These are phyloP conservation scores for Pterobdella sp. DNA, from an alignment of 2,888 invertebrate species.

Conservation along the genomic window DNA sequence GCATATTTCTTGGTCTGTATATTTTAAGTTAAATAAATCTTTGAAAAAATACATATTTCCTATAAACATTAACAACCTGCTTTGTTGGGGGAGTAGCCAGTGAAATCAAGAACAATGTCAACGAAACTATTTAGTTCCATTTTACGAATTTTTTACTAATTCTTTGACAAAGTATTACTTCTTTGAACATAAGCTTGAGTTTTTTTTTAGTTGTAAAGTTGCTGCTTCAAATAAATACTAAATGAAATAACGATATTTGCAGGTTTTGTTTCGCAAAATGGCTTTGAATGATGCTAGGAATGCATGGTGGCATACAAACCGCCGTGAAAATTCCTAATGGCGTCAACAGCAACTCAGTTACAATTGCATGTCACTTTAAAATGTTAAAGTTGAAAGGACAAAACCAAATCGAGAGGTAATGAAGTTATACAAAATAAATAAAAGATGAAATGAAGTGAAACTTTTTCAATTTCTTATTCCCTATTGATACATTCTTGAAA, in stretches of 20 bases:
- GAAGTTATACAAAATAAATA: not conserved
- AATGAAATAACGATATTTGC: not conserved
- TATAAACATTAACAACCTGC: not conserved
- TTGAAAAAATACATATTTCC: not conserved
- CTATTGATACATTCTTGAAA: not conserved
- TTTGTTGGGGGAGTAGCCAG: not conserved
- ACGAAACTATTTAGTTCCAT: not conserved
- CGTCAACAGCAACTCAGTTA: not conserved
- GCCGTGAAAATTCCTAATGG: not conserved
- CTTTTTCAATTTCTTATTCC: not conserved
- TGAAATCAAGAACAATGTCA: not conserved
- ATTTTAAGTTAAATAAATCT: too few species aligned
- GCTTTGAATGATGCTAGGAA: slow-evolving; percentile 7
- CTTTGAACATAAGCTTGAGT: not conserved
- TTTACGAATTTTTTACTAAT: not conserved
- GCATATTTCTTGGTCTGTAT: not conserved
- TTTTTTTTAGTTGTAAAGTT: not conserved
- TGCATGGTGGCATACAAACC: slow-evolving; percentile 2
- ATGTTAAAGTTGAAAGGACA: not conserved
- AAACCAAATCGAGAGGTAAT: not conserved
- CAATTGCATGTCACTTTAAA: not conserved
- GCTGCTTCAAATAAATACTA: not conserved
- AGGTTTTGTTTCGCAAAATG: not conserved
- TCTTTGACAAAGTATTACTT: not conserved
- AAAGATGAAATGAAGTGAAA: not conserved